phyloP scores from a whole-genome alignment of 1,140 invertebrate species.

The Drosophila pruinosa region DNA sequence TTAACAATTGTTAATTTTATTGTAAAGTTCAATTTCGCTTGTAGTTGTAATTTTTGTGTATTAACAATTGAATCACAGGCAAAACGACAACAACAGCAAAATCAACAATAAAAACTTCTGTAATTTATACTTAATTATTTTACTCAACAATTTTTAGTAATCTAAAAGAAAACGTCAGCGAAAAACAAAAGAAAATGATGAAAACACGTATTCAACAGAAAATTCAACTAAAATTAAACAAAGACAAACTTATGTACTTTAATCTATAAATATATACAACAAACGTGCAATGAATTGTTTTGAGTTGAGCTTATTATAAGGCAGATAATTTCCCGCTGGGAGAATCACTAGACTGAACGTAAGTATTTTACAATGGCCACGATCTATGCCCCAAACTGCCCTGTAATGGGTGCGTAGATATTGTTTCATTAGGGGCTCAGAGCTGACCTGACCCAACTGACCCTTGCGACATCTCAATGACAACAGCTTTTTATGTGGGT shows the following conservation, averaged over 20 bases:
- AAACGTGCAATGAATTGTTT: slow-evolving; percentile 55
- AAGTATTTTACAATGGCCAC: not conserved
- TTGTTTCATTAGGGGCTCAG: not conserved
- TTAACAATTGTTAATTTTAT: slow-evolving; percentile 58
- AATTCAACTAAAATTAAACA: slow-evolving; percentile 57
- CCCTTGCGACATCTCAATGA: not conserved
- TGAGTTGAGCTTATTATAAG: slow-evolving; percentile 17
- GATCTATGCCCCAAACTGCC: not conserved
- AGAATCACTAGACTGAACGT: not conserved
- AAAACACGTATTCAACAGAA: slow-evolving; percentile 55
- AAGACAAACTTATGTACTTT: slow-evolving; percentile 55
- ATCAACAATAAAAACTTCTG: slow-evolving; percentile 47
- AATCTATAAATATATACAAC: slow-evolving; percentile 71
- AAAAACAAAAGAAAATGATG: slow-evolving; percentile 44
- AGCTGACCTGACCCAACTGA: not conserved
- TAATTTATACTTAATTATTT: slow-evolving; percentile 71
- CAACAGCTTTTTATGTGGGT: not conserved
- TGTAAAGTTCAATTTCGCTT: slow-evolving; percentile 58
- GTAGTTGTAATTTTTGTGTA: slow-evolving; percentile 48
- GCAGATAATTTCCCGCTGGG: slow-evolving; percentile 21
- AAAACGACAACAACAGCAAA: slow-evolving; percentile 6
- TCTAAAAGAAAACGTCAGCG: slow-evolving; percentile 39
- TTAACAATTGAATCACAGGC: slow-evolving; percentile 14
- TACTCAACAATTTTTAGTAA: slow-evolving; percentile 56
- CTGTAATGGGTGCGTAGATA: not conserved